Evolutionary conservation across 2,797 vertebrate species (phyloP), one percentile per base, ranked within the genome.

Genomic region (Aulostomus chinensis): DNA sequence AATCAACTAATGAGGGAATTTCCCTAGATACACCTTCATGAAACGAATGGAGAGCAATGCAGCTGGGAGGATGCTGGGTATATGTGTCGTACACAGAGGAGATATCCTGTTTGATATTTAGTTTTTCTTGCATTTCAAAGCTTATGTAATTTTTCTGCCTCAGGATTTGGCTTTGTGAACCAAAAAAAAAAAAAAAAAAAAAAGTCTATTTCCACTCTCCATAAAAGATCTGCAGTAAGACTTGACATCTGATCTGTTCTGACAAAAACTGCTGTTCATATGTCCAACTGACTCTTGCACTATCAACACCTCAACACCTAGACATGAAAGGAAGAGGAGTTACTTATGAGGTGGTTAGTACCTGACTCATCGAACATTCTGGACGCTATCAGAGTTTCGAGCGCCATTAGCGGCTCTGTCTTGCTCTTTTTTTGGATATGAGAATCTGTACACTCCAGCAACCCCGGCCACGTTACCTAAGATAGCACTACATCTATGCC

Each of bases 1-100:
- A 86, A 78, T 81, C 56, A 57, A 51, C 69, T 68, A 71, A 68
- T 76, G 62, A 73, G 59, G 49, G 64, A 69, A 77, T 83, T 84
- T 81, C 82, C 82, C 57, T 33, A 73, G 68, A 58, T 68, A 61
- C 34, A 68, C 70, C 68, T 75, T 76, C 68, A 68, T 72, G 63
- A 75, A 83, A 66, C 47, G 64, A 71, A 78, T 48, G 54, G 40
- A 47, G 20, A 51, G 37, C 33, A 37, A 12, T 43, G 48, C 39
- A 66, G 65, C 63, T 36, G 36, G 43, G 38, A 38, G 35, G 32
- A 41, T 17, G 30, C 33, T 14, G 33, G 22, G 13, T 37, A 16
- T 32, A 31, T 38, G 63, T 16, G 49, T 41, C 47, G 37, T 15
- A 45, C 50, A 45, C 53, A 46, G 36, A 60, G 38, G 51, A 58